phyloP scores from a whole-genome alignment of 2,113 vertebrate genomes.

The Jaculus jaculus region DNA sequence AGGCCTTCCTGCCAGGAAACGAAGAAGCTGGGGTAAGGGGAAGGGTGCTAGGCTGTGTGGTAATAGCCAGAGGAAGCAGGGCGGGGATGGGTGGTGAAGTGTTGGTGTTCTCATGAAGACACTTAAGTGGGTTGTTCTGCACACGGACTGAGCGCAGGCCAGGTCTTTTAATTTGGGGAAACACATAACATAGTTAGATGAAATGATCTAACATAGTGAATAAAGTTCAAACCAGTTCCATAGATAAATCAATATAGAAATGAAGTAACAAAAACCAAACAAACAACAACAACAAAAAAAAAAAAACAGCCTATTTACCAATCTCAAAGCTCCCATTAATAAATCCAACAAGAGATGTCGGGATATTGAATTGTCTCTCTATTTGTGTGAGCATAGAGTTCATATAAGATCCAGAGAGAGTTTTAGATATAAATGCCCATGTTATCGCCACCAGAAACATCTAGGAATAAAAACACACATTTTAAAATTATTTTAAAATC shows the following conservation, averaged over 20 bases:
- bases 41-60: background rate
- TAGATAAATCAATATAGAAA: slow-evolving; percentile 24
- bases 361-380: slow-evolving; percentile 88
- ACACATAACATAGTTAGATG: background rate
- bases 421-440: slow-evolving; percentile 86
- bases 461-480: slow-evolving; percentile 75
- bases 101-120: background rate
- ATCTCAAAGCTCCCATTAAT: slow-evolving; percentile 90
- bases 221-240: slow-evolving; percentile 18
- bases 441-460: slow-evolving; percentile 86
- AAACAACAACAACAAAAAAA: too few relatives aligned
- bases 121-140: background rate
- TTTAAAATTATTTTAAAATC: background rate
- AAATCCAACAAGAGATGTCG: slow-evolving; percentile 86
- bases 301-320: slow-evolving; percentile 80
- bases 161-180: slow-evolving; percentile 4
- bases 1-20: background rate
- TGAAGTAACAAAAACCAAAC: slow-evolving; percentile 26
- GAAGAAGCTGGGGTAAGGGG: background rate
- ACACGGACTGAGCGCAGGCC: background rate
- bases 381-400: slow-evolving; percentile 90
- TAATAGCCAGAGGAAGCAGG: background rate
- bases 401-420: slow-evolving; percentile 85
- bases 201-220: background rate
- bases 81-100: background rate